Conservation (phyloP, 1,140 invertebrate species). For the Lepidotrigona ventralis region DNA sequence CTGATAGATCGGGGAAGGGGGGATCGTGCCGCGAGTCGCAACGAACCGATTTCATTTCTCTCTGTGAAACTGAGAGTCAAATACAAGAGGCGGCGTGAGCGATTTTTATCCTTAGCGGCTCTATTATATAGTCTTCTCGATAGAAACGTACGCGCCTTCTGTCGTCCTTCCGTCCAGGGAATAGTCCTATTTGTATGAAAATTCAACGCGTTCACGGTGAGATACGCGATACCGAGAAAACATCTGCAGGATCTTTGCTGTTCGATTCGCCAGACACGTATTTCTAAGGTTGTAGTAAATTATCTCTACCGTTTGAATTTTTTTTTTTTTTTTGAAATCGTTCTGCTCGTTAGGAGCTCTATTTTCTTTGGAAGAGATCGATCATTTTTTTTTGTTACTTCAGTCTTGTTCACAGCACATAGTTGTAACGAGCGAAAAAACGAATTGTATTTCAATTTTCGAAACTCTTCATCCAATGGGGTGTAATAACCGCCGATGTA, state of each 20-base stretch:
- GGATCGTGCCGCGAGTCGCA: background rate
- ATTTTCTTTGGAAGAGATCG: background rate
- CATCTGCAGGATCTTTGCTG: too few species aligned
- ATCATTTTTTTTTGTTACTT: background rate
- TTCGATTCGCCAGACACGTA: too few species aligned
- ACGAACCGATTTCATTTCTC: background rate
- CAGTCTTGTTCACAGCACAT: background rate
- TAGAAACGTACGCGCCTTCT: background rate
- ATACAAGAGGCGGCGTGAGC: too few species aligned
- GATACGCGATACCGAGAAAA: background rate
- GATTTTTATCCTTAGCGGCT: background rate
- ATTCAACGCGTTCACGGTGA: background rate
- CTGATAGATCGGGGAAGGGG: constrained; percentile 37
- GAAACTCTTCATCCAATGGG: too few species aligned
- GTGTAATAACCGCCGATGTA: constrained; percentile 1
- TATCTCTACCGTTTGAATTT: background rate
- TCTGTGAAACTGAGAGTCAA: background rate
- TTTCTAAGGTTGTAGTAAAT: too few species aligned
- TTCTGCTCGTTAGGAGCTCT: background rate
- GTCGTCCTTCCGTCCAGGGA: background rate
- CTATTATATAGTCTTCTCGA: background rate
- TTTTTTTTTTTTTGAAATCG: background rate
- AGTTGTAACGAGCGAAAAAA: background rate
- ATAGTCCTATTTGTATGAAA: background rate
- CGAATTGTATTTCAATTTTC: background rate